phyloP scores from a whole-genome alignment of 2,888 invertebrate species.

The Sphaerophoria rueppellii region DNA sequence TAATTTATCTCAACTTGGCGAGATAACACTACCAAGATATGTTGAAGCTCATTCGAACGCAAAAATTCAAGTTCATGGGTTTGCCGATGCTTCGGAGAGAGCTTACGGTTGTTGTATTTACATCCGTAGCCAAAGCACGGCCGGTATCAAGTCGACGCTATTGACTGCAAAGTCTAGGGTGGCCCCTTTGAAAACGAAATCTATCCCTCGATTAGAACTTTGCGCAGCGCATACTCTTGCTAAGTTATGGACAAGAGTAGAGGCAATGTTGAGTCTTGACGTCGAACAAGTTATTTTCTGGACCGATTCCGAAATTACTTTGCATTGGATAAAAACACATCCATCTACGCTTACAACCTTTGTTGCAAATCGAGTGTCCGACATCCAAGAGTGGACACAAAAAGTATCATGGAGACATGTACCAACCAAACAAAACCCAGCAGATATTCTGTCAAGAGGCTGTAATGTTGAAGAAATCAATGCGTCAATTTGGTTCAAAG shows the following conservation, averaged over 20 bases:
- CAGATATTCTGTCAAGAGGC: slow-evolving; percentile 5
- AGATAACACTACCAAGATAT: slow-evolving; percentile 35
- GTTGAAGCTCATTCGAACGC: not conserved
- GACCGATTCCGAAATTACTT: no score
- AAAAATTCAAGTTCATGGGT: slow-evolving; percentile 56
- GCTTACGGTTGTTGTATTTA: slow-evolving; percentile 57
- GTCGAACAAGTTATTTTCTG: no score
- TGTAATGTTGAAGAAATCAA: slow-evolving; percentile 3
- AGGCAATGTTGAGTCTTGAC: no score
- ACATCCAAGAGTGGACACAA: slow-evolving; percentile 54
- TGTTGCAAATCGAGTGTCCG: slow-evolving; percentile 50
- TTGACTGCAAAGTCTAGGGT: no score
- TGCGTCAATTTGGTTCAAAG: slow-evolving; percentile 35
- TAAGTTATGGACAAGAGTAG: no score
- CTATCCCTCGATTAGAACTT: no score
- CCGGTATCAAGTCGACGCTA: no score
- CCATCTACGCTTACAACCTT: slow-evolving; percentile 38
- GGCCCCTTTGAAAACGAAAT: no score
- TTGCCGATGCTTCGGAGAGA: slow-evolving; percentile 32
- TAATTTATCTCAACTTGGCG: slow-evolving; percentile 29
- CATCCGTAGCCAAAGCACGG: no score
- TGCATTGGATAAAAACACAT: slow-evolving; percentile 39
- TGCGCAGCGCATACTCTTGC: no score
- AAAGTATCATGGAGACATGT: slow-evolving; percentile 39
- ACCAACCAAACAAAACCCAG: slow-evolving; percentile 30